phyloP scores from a whole-genome alignment of 2,888 invertebrate species.

The Erebia epiphron region DNA sequence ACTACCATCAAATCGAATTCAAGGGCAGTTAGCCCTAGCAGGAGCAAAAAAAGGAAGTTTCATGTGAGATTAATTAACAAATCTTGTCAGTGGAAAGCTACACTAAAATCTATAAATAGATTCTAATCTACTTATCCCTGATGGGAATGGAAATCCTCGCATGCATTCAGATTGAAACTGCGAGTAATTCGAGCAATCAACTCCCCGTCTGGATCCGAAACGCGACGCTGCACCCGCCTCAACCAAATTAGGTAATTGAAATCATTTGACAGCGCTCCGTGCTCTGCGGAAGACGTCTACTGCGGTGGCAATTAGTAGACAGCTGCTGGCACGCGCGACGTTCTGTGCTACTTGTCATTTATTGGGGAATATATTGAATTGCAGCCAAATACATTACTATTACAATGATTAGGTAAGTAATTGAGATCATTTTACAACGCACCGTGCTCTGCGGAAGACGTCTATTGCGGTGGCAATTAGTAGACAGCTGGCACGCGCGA shows the following conservation, averaged over 20 bases:
- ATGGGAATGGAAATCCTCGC: not conserved
- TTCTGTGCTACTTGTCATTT: constrained; percentile 33
- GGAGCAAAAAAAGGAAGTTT: not conserved
- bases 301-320: constrained; percentile 41
- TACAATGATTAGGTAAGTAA: too few relatives aligned
- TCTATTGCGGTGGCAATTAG: too few relatives aligned
- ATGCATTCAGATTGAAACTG: constrained; percentile 44
- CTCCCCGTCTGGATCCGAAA: constrained; percentile 31
- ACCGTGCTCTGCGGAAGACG: too few relatives aligned
- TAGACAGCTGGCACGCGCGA: too few relatives aligned
- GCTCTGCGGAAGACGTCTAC: constrained; percentile 24
- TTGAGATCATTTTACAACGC: too few relatives aligned
- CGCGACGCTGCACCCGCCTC: constrained; percentile 27
- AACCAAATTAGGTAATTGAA: constrained; percentile 70
- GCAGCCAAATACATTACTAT: too few relatives aligned
- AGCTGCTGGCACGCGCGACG: constrained; percentile 42
- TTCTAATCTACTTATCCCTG: not conserved
- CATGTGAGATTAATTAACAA: not conserved
- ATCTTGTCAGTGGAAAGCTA: too few relatives aligned
- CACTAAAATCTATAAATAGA: not conserved
- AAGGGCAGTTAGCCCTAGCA: too few relatives aligned
- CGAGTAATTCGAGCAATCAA: constrained; percentile 50
- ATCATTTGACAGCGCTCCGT: constrained; percentile 52
- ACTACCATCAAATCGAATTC: too few relatives aligned
- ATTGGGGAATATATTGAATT: not conserved